A percentile compares a stretch with the other conserved stretches of the same genome.
Conservation (phyloP, 2,888 invertebrate genomes). For the Syrista parreyssii region DNA sequence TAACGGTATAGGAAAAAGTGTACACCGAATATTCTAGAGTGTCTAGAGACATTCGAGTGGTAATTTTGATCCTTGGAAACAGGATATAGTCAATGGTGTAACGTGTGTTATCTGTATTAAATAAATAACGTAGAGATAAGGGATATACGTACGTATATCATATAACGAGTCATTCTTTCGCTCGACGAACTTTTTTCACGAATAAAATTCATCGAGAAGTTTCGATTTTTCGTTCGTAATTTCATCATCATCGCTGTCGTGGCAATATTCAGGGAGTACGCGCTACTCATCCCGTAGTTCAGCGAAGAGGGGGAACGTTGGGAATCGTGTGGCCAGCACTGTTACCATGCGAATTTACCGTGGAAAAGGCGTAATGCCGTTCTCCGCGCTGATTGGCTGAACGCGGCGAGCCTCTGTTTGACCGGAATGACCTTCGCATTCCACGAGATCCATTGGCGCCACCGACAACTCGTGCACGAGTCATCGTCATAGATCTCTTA, state of each 20-base stretch:
- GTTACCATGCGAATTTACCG: slow-evolving; percentile 30
- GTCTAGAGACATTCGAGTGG: not conserved
- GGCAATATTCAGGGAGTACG: not conserved
- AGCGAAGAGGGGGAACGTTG: not conserved
- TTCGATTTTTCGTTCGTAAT: slow-evolving; percentile 9
- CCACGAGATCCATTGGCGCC: slow-evolving; percentile 30
- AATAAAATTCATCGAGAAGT: not conserved
- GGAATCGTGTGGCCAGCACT: slow-evolving; percentile 12
- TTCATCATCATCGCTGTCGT: slow-evolving; percentile 20
- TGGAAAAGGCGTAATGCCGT: slow-evolving; percentile 11
- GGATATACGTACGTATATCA: not conserved
- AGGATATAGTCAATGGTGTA: not conserved
- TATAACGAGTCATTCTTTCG: not conserved
- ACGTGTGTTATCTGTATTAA: not conserved
- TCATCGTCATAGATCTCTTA: no score
- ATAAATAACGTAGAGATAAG: not conserved
- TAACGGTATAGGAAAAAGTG: not conserved
- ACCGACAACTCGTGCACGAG: slow-evolving; percentile 12
- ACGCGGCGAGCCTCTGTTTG: slow-evolving; percentile 52
- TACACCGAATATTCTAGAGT: not conserved
- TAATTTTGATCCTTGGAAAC: not conserved
- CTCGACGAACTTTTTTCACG: not conserved
- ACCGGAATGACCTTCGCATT: slow-evolving; percentile 52
- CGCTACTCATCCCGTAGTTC: not conserved
- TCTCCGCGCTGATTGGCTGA: slow-evolving; percentile 40